Evolutionary conservation across 1,140 invertebrate genomes (phyloP).

Genomic region (Plectus sambesii): DNA sequence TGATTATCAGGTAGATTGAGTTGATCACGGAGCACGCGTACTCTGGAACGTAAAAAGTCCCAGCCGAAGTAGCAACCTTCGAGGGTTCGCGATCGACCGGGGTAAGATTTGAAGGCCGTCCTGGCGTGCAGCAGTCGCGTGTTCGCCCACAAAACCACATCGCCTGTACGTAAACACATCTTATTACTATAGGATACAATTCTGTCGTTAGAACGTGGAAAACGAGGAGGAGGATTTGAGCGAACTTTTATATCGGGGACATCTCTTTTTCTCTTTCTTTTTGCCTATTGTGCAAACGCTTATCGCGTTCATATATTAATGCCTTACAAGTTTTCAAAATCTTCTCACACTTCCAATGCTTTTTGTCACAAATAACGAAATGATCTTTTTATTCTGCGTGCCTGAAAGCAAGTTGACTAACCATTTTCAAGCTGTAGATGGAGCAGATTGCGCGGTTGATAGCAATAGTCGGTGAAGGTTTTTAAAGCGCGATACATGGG

Average conservation of each 20-base stretch:
- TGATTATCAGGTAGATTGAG: conserved; percentile 29
- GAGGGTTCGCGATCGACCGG: conserved; percentile 17
- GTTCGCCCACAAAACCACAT: conserved; percentile 39
- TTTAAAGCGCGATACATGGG: conserved; percentile 35
- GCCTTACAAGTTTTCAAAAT: no score
- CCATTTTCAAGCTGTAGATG: conserved; percentile 34
- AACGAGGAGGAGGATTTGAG: no score
- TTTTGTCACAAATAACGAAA: no score
- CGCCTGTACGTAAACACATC: conserved; percentile 21
- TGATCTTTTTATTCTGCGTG: no score
- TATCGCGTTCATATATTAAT: no score
- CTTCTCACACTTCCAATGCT: no score
- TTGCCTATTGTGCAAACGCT: no score
- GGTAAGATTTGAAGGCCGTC: conserved; percentile 19
- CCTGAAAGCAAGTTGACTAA: conserved; percentile 8
- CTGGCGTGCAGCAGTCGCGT: conserved; percentile 37
- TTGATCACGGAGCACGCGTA: conserved; percentile 29
- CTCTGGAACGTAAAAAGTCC: conserved; percentile 38
- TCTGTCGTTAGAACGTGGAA: no score
- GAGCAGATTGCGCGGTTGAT: conserved; percentile 33
- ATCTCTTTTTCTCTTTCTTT: no score
- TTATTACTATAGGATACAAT: no score
- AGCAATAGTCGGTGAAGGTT: conserved; percentile 35
- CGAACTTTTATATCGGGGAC: no score
- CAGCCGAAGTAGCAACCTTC: conserved; percentile 39